A percentile compares a stretch with the other conserved stretches of the same genome.
phyloP scores from a whole-genome alignment of 2,888 invertebrate species.

The Erpobdella octoculata region DNA sequence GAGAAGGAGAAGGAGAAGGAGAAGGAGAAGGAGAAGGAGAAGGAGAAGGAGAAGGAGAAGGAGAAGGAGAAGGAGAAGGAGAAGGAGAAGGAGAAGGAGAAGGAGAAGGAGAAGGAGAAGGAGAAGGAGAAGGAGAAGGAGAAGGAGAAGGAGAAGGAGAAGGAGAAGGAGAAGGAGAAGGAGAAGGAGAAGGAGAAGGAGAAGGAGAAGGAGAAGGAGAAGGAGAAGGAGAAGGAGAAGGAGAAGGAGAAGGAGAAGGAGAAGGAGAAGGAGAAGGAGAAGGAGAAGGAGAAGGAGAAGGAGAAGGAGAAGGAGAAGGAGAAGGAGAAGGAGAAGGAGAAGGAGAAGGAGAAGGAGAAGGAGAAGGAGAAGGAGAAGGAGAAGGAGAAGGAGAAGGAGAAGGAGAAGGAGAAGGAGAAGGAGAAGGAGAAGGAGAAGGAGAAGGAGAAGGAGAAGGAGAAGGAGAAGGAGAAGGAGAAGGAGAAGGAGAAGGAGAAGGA shows the following conservation, averaged over 20 bases:
- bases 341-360: not conserved
- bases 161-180: not conserved
- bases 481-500: conserved; percentile 7
- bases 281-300: too few species aligned
- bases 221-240: too few species aligned
- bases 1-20: conserved; percentile 14
- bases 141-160: too few species aligned
- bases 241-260: too few species aligned
- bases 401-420: not conserved
- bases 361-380: not conserved
- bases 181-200: not conserved
- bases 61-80: not conserved
- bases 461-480: not conserved
- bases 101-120: not conserved
- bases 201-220: not conserved
- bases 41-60: conserved; percentile 10
- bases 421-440: not conserved
- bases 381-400: not conserved
- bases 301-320: too few species aligned
- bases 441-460: not conserved
- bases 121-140: not conserved
- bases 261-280: too few species aligned
- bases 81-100: not conserved
- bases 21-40: conserved; percentile 15
- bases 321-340: too few species aligned